Conservation (phyloP, 2,113 vertebrate genomes). For the Antennarius striatus region DNA sequence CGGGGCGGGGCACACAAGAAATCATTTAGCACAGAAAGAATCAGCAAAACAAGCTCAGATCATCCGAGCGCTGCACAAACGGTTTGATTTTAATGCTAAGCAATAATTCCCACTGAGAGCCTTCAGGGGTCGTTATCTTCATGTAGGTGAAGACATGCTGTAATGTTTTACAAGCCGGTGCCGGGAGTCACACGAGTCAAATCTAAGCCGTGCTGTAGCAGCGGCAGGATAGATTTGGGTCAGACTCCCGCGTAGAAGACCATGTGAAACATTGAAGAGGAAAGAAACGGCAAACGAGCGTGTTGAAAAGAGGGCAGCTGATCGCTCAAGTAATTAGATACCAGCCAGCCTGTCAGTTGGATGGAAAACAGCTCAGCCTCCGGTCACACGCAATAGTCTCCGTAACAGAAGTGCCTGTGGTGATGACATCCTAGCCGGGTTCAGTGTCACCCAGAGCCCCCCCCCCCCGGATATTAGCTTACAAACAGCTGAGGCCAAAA, state of each 20-base stretch:
- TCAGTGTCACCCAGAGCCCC: constrained; percentile 57
- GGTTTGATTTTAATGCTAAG: not conserved
- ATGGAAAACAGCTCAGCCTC: constrained; percentile 60
- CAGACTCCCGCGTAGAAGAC: constrained; percentile 1
- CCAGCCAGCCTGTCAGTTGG: constrained; percentile 33
- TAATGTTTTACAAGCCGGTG: not conserved
- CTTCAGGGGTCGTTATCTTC: not conserved
- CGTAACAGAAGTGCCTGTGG: constrained; percentile 42
- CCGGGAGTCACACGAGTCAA: not conserved
- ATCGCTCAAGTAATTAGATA: constrained; percentile 59
- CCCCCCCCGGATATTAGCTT: constrained; percentile 60
- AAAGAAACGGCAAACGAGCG: constrained; percentile 15
- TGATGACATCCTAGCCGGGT: constrained; percentile 59
- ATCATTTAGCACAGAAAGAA: no score
- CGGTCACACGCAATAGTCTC: constrained; percentile 49
- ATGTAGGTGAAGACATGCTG: not conserved
- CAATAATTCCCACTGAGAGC: not conserved
- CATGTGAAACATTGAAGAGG: constrained; percentile 37
- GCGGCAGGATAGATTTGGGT: constrained; percentile 12
- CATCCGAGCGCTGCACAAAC: no score
- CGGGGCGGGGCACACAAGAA: no score
- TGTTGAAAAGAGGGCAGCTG: constrained; percentile 51
- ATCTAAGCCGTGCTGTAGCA: not conserved
- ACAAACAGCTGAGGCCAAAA: constrained; percentile 58
- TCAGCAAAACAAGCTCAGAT: no score